Conservation (phyloP, 2,888 invertebrate species). For the Machimus atricapillus region DNA sequence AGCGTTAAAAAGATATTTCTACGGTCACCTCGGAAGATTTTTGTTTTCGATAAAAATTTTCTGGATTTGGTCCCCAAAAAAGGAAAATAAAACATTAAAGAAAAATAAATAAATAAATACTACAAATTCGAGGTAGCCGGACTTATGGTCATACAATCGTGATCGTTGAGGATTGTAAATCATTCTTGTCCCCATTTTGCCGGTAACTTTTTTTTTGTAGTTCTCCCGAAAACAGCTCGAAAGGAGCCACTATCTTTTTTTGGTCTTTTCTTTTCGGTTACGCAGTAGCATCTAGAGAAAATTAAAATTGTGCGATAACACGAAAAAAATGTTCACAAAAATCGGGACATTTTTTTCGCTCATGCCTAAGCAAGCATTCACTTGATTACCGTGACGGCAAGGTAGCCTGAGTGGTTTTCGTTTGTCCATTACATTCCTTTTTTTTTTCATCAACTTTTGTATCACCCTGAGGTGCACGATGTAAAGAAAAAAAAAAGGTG, state of each 20-base stretch:
- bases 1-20: neutral
- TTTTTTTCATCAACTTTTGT: neutral
- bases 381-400: neutral
- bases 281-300: neutral
- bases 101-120: neutral
- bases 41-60: conserved; percentile 15
- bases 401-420: neutral
- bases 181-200: neutral
- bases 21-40: conserved; percentile 3
- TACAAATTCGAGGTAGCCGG: neutral
- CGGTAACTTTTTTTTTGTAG: neutral
- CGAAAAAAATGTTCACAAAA: neutral
- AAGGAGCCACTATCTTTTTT: neutral
- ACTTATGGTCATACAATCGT: neutral
- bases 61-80: neutral
- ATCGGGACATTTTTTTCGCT: conserved; percentile 10
- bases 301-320: neutral
- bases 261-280: neutral
- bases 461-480: neutral
- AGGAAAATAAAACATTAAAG: neutral
- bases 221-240: neutral
- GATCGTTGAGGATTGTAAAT: conserved; percentile 8
- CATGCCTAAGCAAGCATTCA: neutral
- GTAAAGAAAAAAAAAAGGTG: neutral
- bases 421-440: neutral